These are phyloP conservation scores for Morone chrysops DNA, from an alignment of 2,113 vertebrate genomes.

Conservation along the genomic window DNA sequence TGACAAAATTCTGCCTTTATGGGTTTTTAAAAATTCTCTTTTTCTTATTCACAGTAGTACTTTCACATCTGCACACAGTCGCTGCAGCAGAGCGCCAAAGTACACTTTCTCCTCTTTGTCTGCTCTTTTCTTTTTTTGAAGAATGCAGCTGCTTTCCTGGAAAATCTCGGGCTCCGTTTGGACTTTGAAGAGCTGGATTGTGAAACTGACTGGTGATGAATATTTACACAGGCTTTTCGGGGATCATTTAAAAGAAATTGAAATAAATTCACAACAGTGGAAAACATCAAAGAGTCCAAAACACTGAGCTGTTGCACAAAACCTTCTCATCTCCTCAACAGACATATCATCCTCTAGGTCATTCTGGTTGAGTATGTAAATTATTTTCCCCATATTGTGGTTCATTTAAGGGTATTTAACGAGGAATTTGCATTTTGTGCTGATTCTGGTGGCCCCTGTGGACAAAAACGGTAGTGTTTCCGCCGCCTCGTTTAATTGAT, in stretches of 20 bases:
- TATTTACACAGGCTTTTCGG: constrained; percentile 40
- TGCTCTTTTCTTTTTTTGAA: background rate
- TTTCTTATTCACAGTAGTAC: background rate
- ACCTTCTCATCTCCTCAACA: background rate
- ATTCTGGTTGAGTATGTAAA: background rate
- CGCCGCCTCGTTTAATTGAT: no score
- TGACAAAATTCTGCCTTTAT: background rate
- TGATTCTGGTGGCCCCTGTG: no score
- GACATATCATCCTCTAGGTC: no score
- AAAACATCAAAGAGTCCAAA: constrained; percentile 7
- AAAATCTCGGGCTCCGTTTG: constrained; percentile 13
- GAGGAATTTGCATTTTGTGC: no score
- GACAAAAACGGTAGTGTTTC: background rate
- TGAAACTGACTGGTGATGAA: constrained; percentile 35
- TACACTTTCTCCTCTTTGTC: constrained; percentile 25
- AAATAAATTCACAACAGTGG: constrained; percentile 6
- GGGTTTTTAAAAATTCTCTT: background rate
- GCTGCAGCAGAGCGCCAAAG: constrained; percentile 24
- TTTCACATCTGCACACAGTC: constrained; percentile 36
- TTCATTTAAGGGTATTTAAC: background rate
- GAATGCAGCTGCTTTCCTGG: constrained; percentile 46
- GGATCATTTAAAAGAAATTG: background rate
- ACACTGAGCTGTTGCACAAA: background rate
- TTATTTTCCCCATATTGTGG: background rate
- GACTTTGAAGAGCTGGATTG: constrained; percentile 27